Percentiles rank a stretch among this genome's conserved stretches.
These are phyloP conservation scores for Capromys pilorides DNA, from an alignment of 2,797 vertebrate species.

Conservation along the genomic window DNA sequence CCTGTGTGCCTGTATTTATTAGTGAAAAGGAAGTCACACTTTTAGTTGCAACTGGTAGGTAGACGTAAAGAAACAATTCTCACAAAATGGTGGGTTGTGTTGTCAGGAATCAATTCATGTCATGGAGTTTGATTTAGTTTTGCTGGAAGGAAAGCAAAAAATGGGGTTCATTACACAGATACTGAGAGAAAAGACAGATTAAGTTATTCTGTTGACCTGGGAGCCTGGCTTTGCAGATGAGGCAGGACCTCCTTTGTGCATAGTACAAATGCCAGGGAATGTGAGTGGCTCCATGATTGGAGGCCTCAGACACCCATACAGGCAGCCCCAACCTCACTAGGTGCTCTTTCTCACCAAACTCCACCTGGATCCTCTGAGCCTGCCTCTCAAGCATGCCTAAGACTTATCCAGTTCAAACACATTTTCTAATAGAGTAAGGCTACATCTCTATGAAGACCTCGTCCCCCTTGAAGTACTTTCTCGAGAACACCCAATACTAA, in stretches of 20 bases:
- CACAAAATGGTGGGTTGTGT: not conserved
- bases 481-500: not conserved
- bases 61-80: not conserved
- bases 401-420: not conserved
- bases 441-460: not conserved
- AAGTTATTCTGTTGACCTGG: not conserved
- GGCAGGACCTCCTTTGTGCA: not conserved
- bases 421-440: not conserved
- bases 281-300: not conserved
- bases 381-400: not conserved
- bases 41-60: not conserved
- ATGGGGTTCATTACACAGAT: not conserved
- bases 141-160: not conserved
- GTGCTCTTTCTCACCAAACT: not conserved
- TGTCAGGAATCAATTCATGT: not conserved
- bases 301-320: not conserved
- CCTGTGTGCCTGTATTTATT: not conserved
- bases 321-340: not conserved
- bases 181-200: not conserved
- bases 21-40: not conserved
- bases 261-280: not conserved
- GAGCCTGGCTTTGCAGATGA: not conserved
- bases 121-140: not conserved
- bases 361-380: not conserved
- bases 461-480: not conserved